These are phyloP conservation scores for Byasa hedistus DNA, from an alignment of 2,888 invertebrate genomes.

Conservation along the genomic window DNA sequence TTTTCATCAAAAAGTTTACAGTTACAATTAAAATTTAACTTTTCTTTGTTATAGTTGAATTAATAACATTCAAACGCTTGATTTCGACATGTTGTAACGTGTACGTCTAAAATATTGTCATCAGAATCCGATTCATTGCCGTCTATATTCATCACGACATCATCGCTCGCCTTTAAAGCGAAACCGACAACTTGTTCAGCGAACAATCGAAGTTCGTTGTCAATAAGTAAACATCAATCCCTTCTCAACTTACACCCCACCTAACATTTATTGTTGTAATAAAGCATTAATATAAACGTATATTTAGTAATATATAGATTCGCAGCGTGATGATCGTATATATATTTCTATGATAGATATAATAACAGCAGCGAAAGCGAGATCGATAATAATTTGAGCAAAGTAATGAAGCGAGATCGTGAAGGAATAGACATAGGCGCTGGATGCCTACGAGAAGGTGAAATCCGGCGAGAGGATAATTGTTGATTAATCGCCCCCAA, in stretches of 20 bases:
- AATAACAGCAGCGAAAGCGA: slow-evolving; percentile 7
- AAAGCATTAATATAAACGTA: too few relatives aligned
- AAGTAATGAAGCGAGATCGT: slow-evolving; percentile 25
- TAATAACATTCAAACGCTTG: neutral
- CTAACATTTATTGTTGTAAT: slow-evolving; percentile 2
- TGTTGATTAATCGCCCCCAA: slow-evolving; percentile 86
- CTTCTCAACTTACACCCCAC: neutral
- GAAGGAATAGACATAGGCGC: slow-evolving; percentile 18
- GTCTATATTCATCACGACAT: neutral
- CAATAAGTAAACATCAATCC: neutral
- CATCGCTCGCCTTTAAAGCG: slow-evolving; percentile 6
- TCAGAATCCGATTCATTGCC: slow-evolving; percentile 31
- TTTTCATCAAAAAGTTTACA: neutral
- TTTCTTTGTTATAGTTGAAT: neutral
- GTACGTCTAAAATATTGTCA: slow-evolving; percentile 31
- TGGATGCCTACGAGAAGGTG: slow-evolving; percentile 58
- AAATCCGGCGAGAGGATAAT: slow-evolving; percentile 77
- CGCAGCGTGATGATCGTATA: neutral
- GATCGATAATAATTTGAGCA: slow-evolving; percentile 12
- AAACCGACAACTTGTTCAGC: neutral
- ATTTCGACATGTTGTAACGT: slow-evolving; percentile 3
- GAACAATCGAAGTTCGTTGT: neutral
- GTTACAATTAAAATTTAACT: neutral
- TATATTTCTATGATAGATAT: neutral
- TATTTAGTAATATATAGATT: neutral